These are phyloP conservation scores for Lophius americanus DNA, from an alignment of 2,797 vertebrate species.

Conservation along the genomic window DNA sequence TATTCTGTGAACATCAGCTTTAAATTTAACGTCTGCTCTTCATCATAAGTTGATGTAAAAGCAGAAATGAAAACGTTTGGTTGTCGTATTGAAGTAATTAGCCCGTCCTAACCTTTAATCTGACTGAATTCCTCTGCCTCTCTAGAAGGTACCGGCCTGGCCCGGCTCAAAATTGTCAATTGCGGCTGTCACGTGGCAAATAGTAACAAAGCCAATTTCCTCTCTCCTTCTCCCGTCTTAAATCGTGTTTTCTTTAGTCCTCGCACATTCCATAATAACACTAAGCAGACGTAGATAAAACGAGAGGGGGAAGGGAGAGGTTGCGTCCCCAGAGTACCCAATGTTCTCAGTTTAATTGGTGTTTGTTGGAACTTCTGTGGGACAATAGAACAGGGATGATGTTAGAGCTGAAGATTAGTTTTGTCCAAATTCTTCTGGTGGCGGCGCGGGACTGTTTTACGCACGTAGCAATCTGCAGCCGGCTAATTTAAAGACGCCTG, in stretches of 20 bases:
- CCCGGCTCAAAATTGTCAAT: slow-evolving; percentile 70
- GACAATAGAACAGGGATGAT: slow-evolving; percentile 38
- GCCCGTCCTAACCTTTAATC: slow-evolving; percentile 74
- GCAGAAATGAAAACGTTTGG: slow-evolving; percentile 47
- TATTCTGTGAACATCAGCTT: slow-evolving; percentile 33
- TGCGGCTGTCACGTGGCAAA: slow-evolving; percentile 77
- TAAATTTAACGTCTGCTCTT: slow-evolving; percentile 29
- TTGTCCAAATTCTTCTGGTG: slow-evolving; percentile 43
- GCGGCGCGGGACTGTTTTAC: slow-evolving; percentile 50
- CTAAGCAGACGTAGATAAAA: slow-evolving; percentile 62
- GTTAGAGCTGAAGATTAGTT: slow-evolving; percentile 43
- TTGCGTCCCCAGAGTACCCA: slow-evolving; percentile 54
- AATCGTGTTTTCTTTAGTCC: slow-evolving; percentile 53
- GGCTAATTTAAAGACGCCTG: slow-evolving; percentile 70
- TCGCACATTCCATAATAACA: slow-evolving; percentile 58
- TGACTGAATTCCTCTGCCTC: slow-evolving; percentile 60
- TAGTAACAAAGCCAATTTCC: slow-evolving; percentile 56
- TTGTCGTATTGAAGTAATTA: slow-evolving; percentile 76
- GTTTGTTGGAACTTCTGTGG: slow-evolving; percentile 56
- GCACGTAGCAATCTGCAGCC: slow-evolving; percentile 67
- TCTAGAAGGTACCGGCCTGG: slow-evolving; percentile 53
- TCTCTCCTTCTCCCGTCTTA: slow-evolving; percentile 29
- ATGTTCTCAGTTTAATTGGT: slow-evolving; percentile 51
- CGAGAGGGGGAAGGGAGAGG: slow-evolving; percentile 34
- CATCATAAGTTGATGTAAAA: slow-evolving; percentile 45